A percentile compares a stretch with the other conserved stretches of the same genome.
These are phyloP conservation scores for Drosophila testacea DNA, from an alignment of 2,888 invertebrate genomes.

Conservation along the genomic window DNA sequence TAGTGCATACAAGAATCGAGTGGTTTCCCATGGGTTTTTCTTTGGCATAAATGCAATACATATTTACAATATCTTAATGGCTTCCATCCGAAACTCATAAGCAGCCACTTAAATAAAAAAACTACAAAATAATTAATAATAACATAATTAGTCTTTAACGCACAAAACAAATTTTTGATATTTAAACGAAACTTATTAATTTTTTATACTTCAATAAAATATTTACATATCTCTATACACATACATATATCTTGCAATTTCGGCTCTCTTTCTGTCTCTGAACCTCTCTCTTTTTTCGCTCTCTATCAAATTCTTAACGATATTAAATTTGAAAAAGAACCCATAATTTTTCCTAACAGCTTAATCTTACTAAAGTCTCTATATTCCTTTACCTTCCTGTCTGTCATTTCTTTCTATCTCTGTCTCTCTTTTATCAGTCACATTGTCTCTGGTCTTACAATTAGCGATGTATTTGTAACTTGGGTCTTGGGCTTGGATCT, in stretches of 20 bases:
- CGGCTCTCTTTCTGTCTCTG: conserved; percentile 6
- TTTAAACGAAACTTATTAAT: conserved; percentile 62
- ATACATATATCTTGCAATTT: conserved; percentile 50
- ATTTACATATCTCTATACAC: conserved; percentile 51
- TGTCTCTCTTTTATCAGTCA: background rate
- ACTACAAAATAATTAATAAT: conserved; percentile 41
- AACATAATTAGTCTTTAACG: conserved; percentile 59
- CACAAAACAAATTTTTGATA: conserved; percentile 61
- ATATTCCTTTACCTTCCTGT: conserved; percentile 8
- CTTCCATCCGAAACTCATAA: conserved; percentile 59
- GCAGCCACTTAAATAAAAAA: conserved; percentile 55
- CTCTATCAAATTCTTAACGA: background rate
- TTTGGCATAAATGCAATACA: conserved; percentile 45
- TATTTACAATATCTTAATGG: conserved; percentile 41
- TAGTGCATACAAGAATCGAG: conserved; percentile 62
- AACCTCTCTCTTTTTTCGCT: conserved; percentile 5
- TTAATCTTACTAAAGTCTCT: background rate
- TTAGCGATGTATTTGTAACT: conserved; percentile 53
- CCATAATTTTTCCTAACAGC: background rate
- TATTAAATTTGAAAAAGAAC: background rate
- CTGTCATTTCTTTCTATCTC: background rate
- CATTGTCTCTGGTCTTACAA: background rate
- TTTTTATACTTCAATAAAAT: conserved; percentile 76
- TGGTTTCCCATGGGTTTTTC: conserved; percentile 68
- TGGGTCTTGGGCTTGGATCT: conserved; percentile 72